phyloP scores from a whole-genome alignment of 2,113 vertebrate genomes.

The Bubo scandiacus region DNA sequence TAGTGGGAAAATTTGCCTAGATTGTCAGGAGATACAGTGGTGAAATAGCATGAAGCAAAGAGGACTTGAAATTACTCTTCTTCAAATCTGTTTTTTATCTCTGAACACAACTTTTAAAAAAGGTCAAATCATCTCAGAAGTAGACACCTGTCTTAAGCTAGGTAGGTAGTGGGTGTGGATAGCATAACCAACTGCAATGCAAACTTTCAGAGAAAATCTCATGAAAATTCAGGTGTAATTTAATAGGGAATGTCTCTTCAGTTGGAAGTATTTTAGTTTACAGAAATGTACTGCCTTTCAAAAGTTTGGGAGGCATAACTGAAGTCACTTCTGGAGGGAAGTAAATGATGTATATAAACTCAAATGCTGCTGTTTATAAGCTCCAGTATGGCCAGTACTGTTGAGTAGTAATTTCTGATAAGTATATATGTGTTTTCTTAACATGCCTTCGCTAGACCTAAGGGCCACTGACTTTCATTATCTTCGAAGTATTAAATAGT shows the following conservation, averaged over 20 bases:
- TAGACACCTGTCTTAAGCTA: background rate
- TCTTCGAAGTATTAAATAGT: background rate
- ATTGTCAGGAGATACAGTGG: background rate
- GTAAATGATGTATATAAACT: background rate
- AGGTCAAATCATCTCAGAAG: background rate
- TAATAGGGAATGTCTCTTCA: background rate
- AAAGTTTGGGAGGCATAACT: background rate
- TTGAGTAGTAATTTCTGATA: background rate
- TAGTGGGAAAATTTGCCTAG: background rate
- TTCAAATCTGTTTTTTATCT: background rate
- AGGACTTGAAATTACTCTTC: background rate
- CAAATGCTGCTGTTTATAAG: background rate
- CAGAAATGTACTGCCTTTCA: background rate
- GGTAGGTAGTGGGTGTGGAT: background rate
- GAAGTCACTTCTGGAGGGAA: background rate
- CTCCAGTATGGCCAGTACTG: background rate
- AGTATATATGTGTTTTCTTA: background rate
- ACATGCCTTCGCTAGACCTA: background rate
- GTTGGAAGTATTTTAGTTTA: background rate
- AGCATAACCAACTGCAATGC: background rate
- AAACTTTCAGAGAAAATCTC: background rate
- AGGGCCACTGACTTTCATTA: background rate
- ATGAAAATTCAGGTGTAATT: background rate
- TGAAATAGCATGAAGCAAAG: background rate
- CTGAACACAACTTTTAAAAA: background rate